A percentile compares a stretch with the other conserved stretches of the same genome.
phyloP scores from a whole-genome alignment of 2,888 invertebrate species.

The Masnerella sp. region DNA sequence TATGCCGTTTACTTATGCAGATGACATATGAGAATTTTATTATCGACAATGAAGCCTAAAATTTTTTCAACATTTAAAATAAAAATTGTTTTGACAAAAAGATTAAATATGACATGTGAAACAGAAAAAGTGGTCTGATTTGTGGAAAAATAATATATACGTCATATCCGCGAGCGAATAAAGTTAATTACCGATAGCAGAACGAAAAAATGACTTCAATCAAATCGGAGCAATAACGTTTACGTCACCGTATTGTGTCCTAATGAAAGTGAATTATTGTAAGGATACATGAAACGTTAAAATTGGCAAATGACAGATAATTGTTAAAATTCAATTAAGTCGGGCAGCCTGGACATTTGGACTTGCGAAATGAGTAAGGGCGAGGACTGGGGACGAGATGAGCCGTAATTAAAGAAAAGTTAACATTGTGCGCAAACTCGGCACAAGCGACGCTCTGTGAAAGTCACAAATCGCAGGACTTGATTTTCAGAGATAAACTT shows the following conservation, averaged over 20 bases:
- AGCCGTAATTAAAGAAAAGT: constrained; percentile 30
- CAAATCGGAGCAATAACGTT: not conserved
- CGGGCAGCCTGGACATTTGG: constrained; percentile 29
- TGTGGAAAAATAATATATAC: too few species aligned
- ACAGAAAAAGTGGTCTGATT: not conserved
- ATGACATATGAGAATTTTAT: too few species aligned
- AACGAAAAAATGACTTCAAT: not conserved
- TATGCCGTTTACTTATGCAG: too few species aligned
- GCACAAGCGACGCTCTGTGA: constrained; percentile 2
- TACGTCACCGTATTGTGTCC: not conserved
- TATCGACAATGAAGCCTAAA: too few species aligned
- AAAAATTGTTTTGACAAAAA: too few species aligned
- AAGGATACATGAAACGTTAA: constrained; percentile 11
- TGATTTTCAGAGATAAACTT: not conserved
- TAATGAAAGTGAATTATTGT: constrained; percentile 11
- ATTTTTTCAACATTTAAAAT: too few species aligned
- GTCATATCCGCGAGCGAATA: too few species aligned
- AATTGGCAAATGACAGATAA: constrained; percentile 31
- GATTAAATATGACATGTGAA: too few species aligned
- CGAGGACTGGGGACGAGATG: constrained; percentile 21
- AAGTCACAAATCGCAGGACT: constrained; percentile 10
- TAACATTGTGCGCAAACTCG: constrained; percentile 23
- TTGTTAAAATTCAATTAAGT: constrained; percentile 38
- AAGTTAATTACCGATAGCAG: not conserved
- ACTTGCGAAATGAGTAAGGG: constrained; percentile 2